Evolutionary conservation across 2,888 invertebrate species (phyloP).

Genomic region (Rhagium mordax): DNA sequence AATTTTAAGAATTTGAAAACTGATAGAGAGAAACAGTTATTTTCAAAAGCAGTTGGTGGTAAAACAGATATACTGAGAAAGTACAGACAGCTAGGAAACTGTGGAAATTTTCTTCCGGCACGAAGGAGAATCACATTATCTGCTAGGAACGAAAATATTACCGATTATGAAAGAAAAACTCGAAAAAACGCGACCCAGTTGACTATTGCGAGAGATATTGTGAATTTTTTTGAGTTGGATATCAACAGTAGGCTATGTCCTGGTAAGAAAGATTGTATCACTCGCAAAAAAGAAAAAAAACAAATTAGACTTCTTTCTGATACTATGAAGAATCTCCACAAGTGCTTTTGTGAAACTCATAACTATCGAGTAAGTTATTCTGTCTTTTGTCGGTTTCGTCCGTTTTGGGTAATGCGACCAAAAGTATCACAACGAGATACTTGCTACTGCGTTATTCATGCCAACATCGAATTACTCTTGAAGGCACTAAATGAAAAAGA

Average conservation of each 20-base stretch:
- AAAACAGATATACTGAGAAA: too few species aligned
- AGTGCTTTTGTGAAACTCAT: constrained; percentile 13
- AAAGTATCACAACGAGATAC: constrained; percentile 22
- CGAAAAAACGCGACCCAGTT: background rate
- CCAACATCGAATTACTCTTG: constrained; percentile 12
- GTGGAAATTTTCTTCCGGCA: too few species aligned
- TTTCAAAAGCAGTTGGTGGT: too few species aligned
- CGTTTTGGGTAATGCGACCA: constrained; percentile 25
- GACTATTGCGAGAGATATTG: background rate
- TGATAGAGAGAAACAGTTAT: background rate
- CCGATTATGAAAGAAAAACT: background rate
- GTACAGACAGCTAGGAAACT: too few species aligned
- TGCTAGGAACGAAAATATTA: constrained; percentile 1
- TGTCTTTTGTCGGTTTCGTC: constrained; percentile 31
- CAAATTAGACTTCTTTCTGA: constrained; percentile 30
- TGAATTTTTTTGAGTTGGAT: constrained; percentile 28
- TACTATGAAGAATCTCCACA: constrained; percentile 19
- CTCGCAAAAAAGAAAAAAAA: constrained; percentile 27
- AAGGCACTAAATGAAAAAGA: background rate
- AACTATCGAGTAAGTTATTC: constrained; percentile 23
- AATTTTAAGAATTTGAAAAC: too few species aligned
- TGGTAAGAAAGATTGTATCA: constrained; percentile 32
- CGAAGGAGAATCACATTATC: too few species aligned
- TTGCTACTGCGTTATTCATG: constrained; percentile 27
- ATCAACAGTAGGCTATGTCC: constrained; percentile 26